Evolutionary conservation across 2,113 vertebrate genomes (phyloP), one percentile per base, ranked within the genome.

Genomic region (Osmerus eperlanus): DNA sequence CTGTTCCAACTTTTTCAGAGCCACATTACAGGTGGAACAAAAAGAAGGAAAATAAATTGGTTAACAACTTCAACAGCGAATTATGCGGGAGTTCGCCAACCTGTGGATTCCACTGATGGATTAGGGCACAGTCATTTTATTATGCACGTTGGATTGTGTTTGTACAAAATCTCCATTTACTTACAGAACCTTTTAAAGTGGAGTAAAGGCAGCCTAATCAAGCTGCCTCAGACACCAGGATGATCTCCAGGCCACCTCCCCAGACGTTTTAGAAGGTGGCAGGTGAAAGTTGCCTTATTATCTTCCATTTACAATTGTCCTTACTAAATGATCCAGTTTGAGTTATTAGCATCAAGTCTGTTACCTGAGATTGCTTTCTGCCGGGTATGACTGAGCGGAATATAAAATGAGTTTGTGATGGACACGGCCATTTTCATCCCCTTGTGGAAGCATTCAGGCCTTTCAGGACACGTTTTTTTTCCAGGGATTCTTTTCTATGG

Each of bases 281-380:
- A 65, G 70, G 58, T 74, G 60, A 6, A 71, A 75, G 72, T 61
- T 58, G 28, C 72, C 69, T 74, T 77, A 79, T 77, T 76, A 71
- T 61, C 69, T 76, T 71, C 65, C 59, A 15, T 70, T 64, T 64
- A 28, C 68, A 79, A 80, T 86, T 86, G 86, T 85, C 87, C 79
- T 72, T 72, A 73, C 60, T 81, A 78, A 83, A 88, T 83, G 80
- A 79, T 84, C 71, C 78, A 77, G 81, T 80, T 83, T 77, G 71
- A 69, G 81, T 77, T 85, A 89, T 90, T 89, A 89, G 83, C 86
- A 86, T 84, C 80, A 77, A 81, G 82, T 85, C 83, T 86, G 86
- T 84, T 90, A 89, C 89, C 89, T 86, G 85, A 91, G 89, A 91
- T 92, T 91, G 90, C 86, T 88, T 91, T 91, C 79, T 84, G 83